Base-by-base conservation (phyloP, 1,140 invertebrate species). In the Nebria ingens region DNA sequence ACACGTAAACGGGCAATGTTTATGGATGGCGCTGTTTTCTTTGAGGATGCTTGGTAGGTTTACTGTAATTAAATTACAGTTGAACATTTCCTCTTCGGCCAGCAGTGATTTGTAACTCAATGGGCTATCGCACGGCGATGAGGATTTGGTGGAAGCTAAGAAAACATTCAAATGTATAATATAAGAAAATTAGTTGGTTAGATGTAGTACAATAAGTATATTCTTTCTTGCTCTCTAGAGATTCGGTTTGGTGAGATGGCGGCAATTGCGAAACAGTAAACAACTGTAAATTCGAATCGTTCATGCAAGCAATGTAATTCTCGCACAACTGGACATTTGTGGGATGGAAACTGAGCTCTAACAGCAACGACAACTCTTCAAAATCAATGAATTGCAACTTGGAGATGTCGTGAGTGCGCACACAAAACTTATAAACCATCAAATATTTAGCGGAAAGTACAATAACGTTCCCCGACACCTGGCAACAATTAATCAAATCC, bases 321-420 rank as follows among this genome's bases (percentile, higher is more conserved):
- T 84, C 81, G 12, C 74, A 71, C 11, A 83, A 70, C 25, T 73
- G 68, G 45, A 83, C 67, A 21, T 69, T 62, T 1, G 61, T 70
- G 0, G 78, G 79, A 34, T 56, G 57, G 64, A 81, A 83, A 53
- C 69, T 71, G 29, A 80, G 68, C 49, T 76, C 74, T 6, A 79
- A 62, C 2, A 69, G 67, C 61, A 72, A 71, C 4, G 66, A 62
- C 59, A 68, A 70, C 53, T 77, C 76, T 58, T 84, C 81, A 66
- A 85, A 84, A 62, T 85, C 82, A 51, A 83, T 71, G 58, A 83
- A 85, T 57, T 76, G 79, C 38, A 79, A 65, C 59, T 78, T 79
- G 2, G 81, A 83, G 34, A 79, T 74, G 57, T 82, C 80, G 60
- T 84, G 81, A 0, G 76, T 79, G 59, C 80, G 77, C 1, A 79